Evolutionary conservation across 2,797 vertebrate genomes (phyloP).

Genomic region (Mormyrus proboscirostris): DNA sequence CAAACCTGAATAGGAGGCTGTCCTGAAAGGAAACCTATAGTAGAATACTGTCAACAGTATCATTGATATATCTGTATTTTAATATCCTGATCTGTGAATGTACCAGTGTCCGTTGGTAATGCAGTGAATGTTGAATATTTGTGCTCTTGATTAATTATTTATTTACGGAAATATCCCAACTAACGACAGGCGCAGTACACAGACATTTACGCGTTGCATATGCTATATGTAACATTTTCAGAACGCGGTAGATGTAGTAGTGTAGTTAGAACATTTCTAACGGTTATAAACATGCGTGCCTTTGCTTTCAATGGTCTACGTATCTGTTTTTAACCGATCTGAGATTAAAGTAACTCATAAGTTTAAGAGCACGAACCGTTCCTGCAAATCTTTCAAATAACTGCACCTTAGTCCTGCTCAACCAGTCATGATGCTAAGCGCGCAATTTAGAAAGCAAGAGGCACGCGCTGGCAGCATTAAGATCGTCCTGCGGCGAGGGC

Average conservation of each 20-base stretch:
- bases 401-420: neutral
- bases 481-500: neutral
- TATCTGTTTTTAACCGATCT: neutral
- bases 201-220: neutral
- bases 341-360: neutral
- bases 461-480: slow-evolving; percentile 30
- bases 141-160: neutral
- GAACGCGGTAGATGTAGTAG: neutral
- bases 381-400: neutral
- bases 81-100: neutral
- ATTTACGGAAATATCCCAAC: neutral
- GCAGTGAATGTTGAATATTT: neutral
- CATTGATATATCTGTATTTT: neutral
- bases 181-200: neutral
- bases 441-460: slow-evolving; percentile 39
- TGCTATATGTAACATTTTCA: neutral
- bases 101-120: neutral
- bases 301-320: neutral
- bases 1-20: neutral
- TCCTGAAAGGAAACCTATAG: neutral
- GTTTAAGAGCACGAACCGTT: neutral
- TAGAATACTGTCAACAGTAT: neutral
- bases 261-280: neutral
- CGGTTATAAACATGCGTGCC: neutral
- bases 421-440: slow-evolving; percentile 24